These are phyloP conservation scores for Pampus argenteus DNA, from an alignment of 2,797 vertebrate genomes.

Conservation along the genomic window DNA sequence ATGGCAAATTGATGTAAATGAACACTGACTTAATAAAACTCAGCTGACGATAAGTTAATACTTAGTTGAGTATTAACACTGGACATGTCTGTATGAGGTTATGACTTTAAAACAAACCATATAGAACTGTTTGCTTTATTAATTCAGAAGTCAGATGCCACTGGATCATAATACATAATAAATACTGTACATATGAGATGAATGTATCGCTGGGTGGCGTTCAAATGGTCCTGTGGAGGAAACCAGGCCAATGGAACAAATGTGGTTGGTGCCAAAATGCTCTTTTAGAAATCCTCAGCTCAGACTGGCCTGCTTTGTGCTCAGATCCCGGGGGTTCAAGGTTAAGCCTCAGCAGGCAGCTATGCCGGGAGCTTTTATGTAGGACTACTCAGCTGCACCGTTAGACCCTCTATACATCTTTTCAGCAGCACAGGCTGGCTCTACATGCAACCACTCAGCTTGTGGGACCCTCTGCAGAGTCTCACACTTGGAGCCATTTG, in stretches of 20 bases:
- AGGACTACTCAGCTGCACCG: slow-evolving; percentile 30
- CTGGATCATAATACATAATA: no score
- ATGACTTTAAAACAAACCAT: background rate
- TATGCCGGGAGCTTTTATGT: slow-evolving; percentile 34
- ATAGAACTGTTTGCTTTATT: no score
- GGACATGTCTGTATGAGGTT: background rate
- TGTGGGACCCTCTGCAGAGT: slow-evolving; percentile 49
- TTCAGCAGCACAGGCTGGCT: slow-evolving; percentile 47
- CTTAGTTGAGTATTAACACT: background rate
- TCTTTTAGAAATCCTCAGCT: slow-evolving; percentile 9
- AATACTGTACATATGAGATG: slow-evolving; percentile 6
- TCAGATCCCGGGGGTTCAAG: slow-evolving; percentile 33
- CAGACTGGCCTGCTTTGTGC: slow-evolving; percentile 19
- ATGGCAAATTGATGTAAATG: background rate
- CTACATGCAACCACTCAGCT: slow-evolving; percentile 43
- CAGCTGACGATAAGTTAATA: background rate
- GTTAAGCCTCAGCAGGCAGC: slow-evolving; percentile 52
- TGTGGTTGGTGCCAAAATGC: slow-evolving; percentile 24
- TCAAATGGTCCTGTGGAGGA: slow-evolving; percentile 15
- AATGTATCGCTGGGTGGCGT: slow-evolving; percentile 28
- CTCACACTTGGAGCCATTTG: slow-evolving; percentile 53
- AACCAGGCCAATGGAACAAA: slow-evolving; percentile 51
- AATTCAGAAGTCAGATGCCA: background rate
- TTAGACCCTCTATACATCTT: slow-evolving; percentile 38
- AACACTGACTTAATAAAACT: background rate